phyloP scores from a whole-genome alignment of 2,888 invertebrate species.

The Theretra japonica region DNA sequence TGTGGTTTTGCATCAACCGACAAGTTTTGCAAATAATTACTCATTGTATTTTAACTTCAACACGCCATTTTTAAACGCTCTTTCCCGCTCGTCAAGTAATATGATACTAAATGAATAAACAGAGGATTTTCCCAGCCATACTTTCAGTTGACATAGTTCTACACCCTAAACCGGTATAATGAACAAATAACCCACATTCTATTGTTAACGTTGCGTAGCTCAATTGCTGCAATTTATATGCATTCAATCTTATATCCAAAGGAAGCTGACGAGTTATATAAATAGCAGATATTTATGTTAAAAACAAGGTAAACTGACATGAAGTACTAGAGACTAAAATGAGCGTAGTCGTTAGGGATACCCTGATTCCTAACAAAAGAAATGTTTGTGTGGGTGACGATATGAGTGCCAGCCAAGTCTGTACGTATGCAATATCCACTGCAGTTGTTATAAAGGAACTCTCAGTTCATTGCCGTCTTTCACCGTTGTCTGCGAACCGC shows the following conservation, averaged over 20 bases:
- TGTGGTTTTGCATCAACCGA: neutral
- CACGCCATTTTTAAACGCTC: neutral
- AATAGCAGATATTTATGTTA: neutral
- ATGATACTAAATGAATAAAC: neutral
- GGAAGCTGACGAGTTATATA: neutral
- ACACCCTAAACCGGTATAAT: constrained; percentile 3
- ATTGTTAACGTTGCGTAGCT: constrained; percentile 4
- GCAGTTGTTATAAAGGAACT: constrained; percentile 3
- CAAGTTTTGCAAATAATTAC: neutral
- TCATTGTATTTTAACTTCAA: neutral
- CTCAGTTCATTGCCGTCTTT: constrained; percentile 12
- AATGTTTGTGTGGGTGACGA: neutral
- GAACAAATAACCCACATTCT: constrained; percentile 3
- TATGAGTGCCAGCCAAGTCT: neutral
- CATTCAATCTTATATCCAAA: neutral
- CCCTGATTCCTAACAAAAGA: neutral
- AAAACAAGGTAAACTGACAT: neutral
- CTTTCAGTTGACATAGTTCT: neutral
- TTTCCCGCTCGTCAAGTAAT: neutral
- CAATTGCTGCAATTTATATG: constrained; percentile 15
- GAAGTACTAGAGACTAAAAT: neutral
- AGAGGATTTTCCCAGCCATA: neutral
- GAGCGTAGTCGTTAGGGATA: neutral
- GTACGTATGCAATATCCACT: neutral
- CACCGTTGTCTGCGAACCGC: neutral